Evolutionary conservation across 1,140 invertebrate genomes (phyloP).

Genomic region (Mizuhopecten yessoensis): DNA sequence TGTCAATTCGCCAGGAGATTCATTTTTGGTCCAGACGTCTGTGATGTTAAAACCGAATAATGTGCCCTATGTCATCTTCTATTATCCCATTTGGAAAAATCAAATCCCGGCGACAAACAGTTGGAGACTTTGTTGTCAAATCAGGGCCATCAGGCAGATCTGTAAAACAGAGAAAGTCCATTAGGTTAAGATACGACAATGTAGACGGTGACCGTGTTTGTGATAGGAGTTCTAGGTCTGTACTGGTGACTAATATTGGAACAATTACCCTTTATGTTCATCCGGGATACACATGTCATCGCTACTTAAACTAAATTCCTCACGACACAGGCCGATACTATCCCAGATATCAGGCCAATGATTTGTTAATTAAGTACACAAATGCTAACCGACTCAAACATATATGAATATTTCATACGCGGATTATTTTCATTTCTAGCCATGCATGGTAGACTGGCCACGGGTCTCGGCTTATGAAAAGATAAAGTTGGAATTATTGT

Average conservation of each 20-base stretch:
- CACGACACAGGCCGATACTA: background rate
- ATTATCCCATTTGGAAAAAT: too few relatives aligned
- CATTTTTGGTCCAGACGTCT: too few relatives aligned
- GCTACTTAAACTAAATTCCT: background rate
- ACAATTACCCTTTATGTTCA: slow-evolving; percentile 2
- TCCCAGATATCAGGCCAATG: background rate
- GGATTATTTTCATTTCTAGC: background rate
- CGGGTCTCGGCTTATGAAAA: background rate
- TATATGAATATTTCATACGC: background rate
- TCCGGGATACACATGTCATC: background rate
- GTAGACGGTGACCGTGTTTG: background rate
- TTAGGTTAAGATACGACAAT: background rate
- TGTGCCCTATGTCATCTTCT: too few relatives aligned
- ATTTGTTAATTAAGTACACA: background rate
- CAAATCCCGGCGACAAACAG: background rate
- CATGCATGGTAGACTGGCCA: background rate
- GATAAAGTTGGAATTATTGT: background rate
- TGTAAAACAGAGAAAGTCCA: slow-evolving; percentile 8
- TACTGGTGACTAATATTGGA: background rate
- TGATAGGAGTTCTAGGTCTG: background rate
- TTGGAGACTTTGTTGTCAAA: background rate
- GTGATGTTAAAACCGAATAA: too few relatives aligned
- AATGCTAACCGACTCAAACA: background rate
- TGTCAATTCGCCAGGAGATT: too few relatives aligned
- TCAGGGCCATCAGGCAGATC: background rate